Evolutionary conservation across 2,113 vertebrate species (phyloP), one percentile per base, ranked within the genome.

Genomic region (Amblyornis subalaris): DNA sequence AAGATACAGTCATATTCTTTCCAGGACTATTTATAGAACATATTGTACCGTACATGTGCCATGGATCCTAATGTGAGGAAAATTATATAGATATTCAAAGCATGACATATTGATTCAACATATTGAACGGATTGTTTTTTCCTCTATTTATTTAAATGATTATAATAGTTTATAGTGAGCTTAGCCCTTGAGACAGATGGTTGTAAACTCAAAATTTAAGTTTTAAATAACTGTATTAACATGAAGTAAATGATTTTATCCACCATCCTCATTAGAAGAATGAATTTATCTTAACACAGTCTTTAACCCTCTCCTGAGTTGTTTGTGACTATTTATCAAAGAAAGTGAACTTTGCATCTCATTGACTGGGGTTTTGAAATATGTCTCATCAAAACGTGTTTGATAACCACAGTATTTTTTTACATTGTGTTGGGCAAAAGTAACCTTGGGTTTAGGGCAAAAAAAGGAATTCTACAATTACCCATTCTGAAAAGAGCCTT

Each of bases 91-190:
- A 97, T 96, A 97, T 83, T 95, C 96, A 98, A 98, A 97, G 96
- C 96, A 95, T 96, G 97, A 97, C 97, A 98, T 97, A 98, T 96
- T 98, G 98, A 98, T 98, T 98, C 97, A 98, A 97, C 97, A 98
- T 98, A 97, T 95, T 98, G 96, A 98, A 97, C 84, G 93, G 95
- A 96, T 96, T 95, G 95, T 95, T 98, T 98, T 97, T 97, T 95
- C 96, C 96, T 95, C 96, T 97, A 97, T 97, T 98, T 98, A 98
- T 98, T 97, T 97, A 98, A 97, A 97, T 98, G 95, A 97, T 97
- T 97, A 96, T 97, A 98, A 97, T 97, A 97, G 96, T 97, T 97
- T 98, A 97, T 98, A 97, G 96, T 96, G 97, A 97, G 97, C 97
- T 97, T 97, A 97, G 97, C 96, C 96, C 95, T 97, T 97, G 96